Conservation (phyloP, 2,113 vertebrate genomes). For the Cottus gobio region DNA sequence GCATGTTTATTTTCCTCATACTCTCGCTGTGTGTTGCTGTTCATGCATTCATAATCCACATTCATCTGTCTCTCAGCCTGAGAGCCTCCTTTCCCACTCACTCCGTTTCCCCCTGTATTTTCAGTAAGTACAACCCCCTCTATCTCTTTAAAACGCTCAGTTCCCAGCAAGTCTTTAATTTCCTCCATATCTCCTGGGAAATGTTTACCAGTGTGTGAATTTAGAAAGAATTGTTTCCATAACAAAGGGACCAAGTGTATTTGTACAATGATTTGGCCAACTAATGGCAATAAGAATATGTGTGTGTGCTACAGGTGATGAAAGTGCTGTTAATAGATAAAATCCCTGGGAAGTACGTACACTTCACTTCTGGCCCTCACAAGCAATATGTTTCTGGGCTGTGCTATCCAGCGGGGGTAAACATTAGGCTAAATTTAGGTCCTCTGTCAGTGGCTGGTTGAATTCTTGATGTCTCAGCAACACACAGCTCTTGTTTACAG, state of each 20-base stretch:
- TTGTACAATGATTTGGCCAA: background rate
- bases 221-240: conserved; percentile 21
- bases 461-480: conserved; percentile 80
- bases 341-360: background rate
- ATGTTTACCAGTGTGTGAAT: conserved; percentile 26
- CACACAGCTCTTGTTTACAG: conserved; percentile 79
- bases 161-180: conserved; percentile 56
- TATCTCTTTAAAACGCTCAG: conserved; percentile 22
- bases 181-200: conserved; percentile 8
- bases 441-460: conserved; percentile 64
- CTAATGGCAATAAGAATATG: conserved; percentile 1
- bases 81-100: conserved; percentile 40
- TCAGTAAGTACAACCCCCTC: conserved; percentile 69
- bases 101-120: conserved; percentile 48
- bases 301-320: background rate
- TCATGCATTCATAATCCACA: conserved; percentile 57
- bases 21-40: conserved; percentile 54
- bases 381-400: conserved; percentile 44
- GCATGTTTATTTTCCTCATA: conserved; percentile 75
- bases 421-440: conserved; percentile 74
- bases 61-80: conserved; percentile 25
- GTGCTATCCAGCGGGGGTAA: conserved; percentile 67
- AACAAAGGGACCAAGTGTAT: background rate
- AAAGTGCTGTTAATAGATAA: background rate
- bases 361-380: background rate